Base-by-base conservation (phyloP, 2,888 invertebrate genomes). In the Dolomedes plantarius region DNA sequence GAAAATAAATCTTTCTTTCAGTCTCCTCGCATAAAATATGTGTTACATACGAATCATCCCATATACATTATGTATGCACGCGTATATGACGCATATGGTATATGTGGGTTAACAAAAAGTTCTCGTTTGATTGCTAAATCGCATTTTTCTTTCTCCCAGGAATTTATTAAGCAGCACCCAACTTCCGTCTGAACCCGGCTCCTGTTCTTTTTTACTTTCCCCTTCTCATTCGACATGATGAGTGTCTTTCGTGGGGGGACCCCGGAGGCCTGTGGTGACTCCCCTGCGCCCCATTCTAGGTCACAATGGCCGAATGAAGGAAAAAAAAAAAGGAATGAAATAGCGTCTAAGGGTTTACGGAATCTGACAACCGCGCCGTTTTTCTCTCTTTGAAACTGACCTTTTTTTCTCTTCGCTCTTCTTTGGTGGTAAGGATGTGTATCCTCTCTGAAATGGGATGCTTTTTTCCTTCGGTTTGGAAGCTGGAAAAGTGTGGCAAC, bases 231-330 rank as follows among this genome's bases (percentile, higher is more conserved):
- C 46, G 2, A n/a, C 46, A 46, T 46, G 46, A 46, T 46, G 46
- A 46, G 46, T 46, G 46, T 46, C 46, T 46, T 46, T 46, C 46
- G 16, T 46, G 46, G 46, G n/a, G n/a, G 46, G 46, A 46, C 16
- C 46, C n/a, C 9, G n/a, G n/a, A n/a, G 46, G 46, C 16, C 46
- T 46, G 46, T 46, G 46, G 16, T 46, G 46, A 16, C 46, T 46
- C 46, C 46, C 46, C 46, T 11, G n/a, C 9, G 46, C 46, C 6
- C 46, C 46, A 46, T 46, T 46, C 2, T 46, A 46, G 16, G 11
- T 16, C 46, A 46, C 46, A 46, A 46, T 46, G 16, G 9, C 6
- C 46, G 46, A 16, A 46, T 46, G 46, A 46, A 11, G 46, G n/a
- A 1, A 16, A n/a, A n/a, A n/a, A n/a, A 46, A 9, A 46, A 46